Conservation (phyloP, 2,888 invertebrate genomes). For the Sarcophaga rosellei region DNA sequence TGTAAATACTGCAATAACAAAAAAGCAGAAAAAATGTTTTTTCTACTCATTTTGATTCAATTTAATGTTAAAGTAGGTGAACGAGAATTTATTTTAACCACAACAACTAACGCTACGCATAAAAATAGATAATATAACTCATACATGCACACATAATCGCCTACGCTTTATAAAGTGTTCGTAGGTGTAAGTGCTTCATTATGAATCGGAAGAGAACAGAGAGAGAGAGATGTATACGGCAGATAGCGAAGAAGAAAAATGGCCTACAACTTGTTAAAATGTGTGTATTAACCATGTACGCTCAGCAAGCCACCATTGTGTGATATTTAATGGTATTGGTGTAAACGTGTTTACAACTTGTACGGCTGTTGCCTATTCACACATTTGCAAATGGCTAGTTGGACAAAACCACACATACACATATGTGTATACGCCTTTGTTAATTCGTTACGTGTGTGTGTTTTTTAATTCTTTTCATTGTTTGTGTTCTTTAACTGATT, state of each 20-base stretch:
- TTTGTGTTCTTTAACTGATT: background rate
- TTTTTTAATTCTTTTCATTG: constrained; percentile 40
- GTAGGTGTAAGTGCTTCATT: constrained; percentile 26
- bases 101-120: constrained; percentile 29
- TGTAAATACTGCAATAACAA: too few species aligned
- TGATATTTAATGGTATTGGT: constrained; percentile 69
- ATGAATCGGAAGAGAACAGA: background rate
- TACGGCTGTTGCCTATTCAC: constrained; percentile 55
- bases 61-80: constrained; percentile 48
- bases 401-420: constrained; percentile 14
- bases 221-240: background rate
- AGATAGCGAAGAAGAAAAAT: constrained; percentile 9
- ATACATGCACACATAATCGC: background rate
- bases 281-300: constrained; percentile 53
- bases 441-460: constrained; percentile 1
- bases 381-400: constrained; percentile 31
- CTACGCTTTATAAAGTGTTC: background rate
- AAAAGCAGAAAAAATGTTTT: too few species aligned
- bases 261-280: constrained; percentile 53
- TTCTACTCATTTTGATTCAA: constrained; percentile 50
- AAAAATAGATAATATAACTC: background rate
- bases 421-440: background rate
- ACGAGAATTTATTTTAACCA: constrained; percentile 20
- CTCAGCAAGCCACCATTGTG: constrained; percentile 43
- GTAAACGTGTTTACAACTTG: constrained; percentile 61